Percentiles rank a stretch among this genome's conserved stretches.
Conservation (phyloP, 2,888 invertebrate genomes). For the Drosophila affinis region DNA sequence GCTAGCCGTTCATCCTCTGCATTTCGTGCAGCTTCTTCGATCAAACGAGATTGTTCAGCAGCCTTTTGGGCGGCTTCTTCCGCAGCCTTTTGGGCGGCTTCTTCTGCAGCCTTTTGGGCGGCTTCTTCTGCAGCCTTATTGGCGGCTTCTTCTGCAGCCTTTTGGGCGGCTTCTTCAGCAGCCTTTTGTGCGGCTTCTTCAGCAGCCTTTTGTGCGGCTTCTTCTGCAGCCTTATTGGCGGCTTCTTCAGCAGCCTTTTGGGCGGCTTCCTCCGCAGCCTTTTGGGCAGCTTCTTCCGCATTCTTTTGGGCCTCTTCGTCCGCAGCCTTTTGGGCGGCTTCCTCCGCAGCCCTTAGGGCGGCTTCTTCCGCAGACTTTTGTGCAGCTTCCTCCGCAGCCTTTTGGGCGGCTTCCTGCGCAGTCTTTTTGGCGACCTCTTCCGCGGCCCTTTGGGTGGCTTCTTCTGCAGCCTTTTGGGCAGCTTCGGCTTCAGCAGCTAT, state of each 20-base stretch:
- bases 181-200: conserved; percentile 83
- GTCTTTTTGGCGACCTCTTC: conserved; percentile 86
- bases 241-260: conserved; percentile 82
- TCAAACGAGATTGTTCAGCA: conserved; percentile 84
- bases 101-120: conserved; percentile 84
- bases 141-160: conserved; percentile 83
- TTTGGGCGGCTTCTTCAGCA: conserved; percentile 85
- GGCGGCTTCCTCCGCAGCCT: conserved; percentile 83
- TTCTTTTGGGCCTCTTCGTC: conserved; percentile 86
- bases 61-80: conserved; percentile 82
- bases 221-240: conserved; percentile 83
- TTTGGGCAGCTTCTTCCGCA: conserved; percentile 85
- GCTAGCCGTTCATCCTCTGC: conserved; percentile 86
- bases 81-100: conserved; percentile 82
- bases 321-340: conserved; percentile 85
- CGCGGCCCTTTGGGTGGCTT: conserved; percentile 85
- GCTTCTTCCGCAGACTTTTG: conserved; percentile 85
- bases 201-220: conserved; percentile 76
- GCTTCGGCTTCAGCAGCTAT: conserved; percentile 85
- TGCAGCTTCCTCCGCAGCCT: conserved; percentile 86
- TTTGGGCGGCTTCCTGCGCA: conserved; percentile 85
- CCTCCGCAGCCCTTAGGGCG: conserved; percentile 85
- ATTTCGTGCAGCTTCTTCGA: conserved; percentile 82
- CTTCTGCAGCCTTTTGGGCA: conserved; percentile 86
- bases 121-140: conserved; percentile 84